These are phyloP conservation scores for Gymnocypris eckloni DNA, from an alignment of 2,797 vertebrate genomes.

Conservation along the genomic window DNA sequence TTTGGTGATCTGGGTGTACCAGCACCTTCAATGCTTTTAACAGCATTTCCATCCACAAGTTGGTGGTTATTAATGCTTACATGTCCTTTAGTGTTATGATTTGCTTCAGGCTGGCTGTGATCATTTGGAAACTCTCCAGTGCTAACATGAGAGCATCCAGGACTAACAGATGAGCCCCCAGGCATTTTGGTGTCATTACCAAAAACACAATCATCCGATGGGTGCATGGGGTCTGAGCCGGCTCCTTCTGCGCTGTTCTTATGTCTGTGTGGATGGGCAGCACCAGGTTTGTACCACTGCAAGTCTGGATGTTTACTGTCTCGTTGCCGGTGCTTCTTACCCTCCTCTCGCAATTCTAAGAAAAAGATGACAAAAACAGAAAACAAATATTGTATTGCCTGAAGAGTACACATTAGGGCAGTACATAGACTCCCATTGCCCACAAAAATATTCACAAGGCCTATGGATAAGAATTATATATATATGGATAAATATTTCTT, in stretches of 20 bases:
- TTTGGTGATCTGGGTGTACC: slow-evolving; percentile 60
- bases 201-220: neutral
- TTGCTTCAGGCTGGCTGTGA: slow-evolving; percentile 22
- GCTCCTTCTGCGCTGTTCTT: slow-evolving; percentile 72
- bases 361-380: slow-evolving; percentile 28
- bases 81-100: neutral
- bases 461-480: neutral
- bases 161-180: slow-evolving; percentile 41
- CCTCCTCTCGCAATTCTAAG: slow-evolving; percentile 66
- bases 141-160: slow-evolving; percentile 40
- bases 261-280: slow-evolving; percentile 74
- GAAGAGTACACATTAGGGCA: no score
- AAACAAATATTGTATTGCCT: neutral
- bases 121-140: slow-evolving; percentile 50
- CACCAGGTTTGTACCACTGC: slow-evolving; percentile 84
- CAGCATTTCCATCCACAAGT: slow-evolving; percentile 1
- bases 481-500: no score
- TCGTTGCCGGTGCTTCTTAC: slow-evolving; percentile 72
- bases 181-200: slow-evolving; percentile 28
- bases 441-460: no score
- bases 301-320: slow-evolving; percentile 83
- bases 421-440: neutral
- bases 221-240: slow-evolving; percentile 16
- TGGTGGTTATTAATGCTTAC: slow-evolving; percentile 11
- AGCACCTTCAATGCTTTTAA: slow-evolving; percentile 60